Evolutionary conservation across 2,797 vertebrate species (phyloP).

Genomic region (Dermochelys coriacea): DNA sequence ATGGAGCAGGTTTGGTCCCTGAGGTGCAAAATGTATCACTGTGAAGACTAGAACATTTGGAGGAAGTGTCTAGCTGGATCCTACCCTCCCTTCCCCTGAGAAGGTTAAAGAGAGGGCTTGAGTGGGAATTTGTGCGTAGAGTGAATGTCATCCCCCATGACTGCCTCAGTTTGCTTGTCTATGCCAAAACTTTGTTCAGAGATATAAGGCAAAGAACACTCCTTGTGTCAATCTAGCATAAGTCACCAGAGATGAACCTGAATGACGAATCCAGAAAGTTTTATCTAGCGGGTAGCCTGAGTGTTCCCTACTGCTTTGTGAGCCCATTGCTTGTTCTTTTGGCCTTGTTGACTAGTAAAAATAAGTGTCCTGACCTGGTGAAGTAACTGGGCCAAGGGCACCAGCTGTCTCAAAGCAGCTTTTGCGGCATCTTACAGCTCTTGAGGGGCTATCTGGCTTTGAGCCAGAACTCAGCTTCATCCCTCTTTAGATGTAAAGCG

Average conservation of each 20-base stretch:
- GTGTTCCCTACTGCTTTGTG: accelerated
- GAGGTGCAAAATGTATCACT: background rate
- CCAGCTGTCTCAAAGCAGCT: background rate
- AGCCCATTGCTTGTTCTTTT: background rate
- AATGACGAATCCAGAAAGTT: background rate
- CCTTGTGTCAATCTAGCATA: background rate
- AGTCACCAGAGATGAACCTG: background rate
- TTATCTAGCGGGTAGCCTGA: accelerated
- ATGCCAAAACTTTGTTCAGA: background rate
- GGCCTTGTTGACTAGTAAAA: background rate
- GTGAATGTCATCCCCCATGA: background rate
- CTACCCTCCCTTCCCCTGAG: background rate
- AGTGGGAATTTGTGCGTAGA: background rate
- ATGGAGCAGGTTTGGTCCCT: background rate
- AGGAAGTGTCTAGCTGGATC: background rate
- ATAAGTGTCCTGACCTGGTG: background rate
- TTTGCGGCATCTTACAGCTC: background rate
- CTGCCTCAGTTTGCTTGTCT: background rate
- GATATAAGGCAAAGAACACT: background rate
- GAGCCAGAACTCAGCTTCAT: background rate
- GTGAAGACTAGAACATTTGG: background rate
- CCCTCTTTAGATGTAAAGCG: background rate
- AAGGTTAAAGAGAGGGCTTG: background rate
- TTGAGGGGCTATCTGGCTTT: background rate
- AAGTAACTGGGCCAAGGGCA: background rate